phyloP scores from a whole-genome alignment of 2,888 invertebrate species.

The Spodoptera littoralis region DNA sequence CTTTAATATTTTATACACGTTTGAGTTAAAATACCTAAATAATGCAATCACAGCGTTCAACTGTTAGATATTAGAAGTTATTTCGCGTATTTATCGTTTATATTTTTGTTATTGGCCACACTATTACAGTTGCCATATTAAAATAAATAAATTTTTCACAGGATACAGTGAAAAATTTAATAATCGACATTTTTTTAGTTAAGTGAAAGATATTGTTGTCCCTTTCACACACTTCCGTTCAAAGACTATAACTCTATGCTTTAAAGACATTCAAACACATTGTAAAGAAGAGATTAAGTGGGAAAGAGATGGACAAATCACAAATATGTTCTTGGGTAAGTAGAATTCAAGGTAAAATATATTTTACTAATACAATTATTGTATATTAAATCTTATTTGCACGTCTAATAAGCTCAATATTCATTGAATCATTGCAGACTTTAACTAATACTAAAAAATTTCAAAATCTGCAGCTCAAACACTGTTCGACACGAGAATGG shows the following conservation, averaged over 20 bases:
- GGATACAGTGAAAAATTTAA: no score
- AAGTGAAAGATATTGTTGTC: neutral
- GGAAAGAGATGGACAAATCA: constrained; percentile 1
- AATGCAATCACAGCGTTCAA: constrained; percentile 47
- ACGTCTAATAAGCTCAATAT: no score
- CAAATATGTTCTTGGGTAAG: no score
- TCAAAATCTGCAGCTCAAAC: no score
- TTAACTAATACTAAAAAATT: no score
- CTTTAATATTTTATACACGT: constrained; percentile 14
- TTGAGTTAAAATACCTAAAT: constrained; percentile 33
- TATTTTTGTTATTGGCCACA: constrained; percentile 28
- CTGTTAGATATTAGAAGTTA: constrained; percentile 50
- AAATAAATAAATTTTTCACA: no score
- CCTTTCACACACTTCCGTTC: constrained; percentile 4
- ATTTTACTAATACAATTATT: no score
- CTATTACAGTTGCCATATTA: constrained; percentile 22
- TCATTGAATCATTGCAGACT: no score
- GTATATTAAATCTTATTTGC: no score
- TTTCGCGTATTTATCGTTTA: constrained; percentile 44
- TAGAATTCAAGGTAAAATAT: no score
- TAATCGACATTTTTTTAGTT: no score
- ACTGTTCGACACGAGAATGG: no score
- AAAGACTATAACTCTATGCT: neutral
- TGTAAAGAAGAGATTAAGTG: constrained; percentile 21
- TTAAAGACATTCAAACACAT: neutral